Evolutionary conservation across 2,113 vertebrate genomes (phyloP), one percentile per base, ranked within the genome.

Genomic region (Archilochus colubris): DNA sequence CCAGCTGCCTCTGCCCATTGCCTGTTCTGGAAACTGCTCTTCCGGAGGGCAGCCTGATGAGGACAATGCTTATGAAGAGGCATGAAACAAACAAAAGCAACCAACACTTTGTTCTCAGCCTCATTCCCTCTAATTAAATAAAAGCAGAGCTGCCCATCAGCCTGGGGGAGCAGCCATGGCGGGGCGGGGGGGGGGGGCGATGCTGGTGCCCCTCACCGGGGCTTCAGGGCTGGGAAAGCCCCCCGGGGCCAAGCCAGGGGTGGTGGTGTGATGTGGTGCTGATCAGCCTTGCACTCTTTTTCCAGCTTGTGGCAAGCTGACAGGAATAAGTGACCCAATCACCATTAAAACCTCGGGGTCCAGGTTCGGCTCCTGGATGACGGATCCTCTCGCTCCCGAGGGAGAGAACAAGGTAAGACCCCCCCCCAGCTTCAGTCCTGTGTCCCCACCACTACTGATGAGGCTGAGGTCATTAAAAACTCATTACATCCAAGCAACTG

Each of bases 331-430:
- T 40, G 99, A 99, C 57, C 99, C 99, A 1, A 98, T 99, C 97
- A 99, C 99, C 16, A 97, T 99, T 96, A 99, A 99, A 98, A 98
- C 98, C 25, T 99, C 99, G 3, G 99, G 99, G 62, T 99, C 99
- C 21, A 97, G 99, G 91, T 99, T 99, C 2, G 99, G 99, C 53
- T 99, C 99, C 27, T 99, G 99, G 99, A 99, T 99, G 99, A 99
- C 99, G 0, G 99, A 99, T 82, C 99, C 99, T 10, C 97, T 99
- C 74, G 99, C 99, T 36, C 98, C 99, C 1, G 99, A 99, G 96
- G 99, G 99, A 73, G 99, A 99, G 57, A 99, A 98, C 67, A 98
- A 99, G 98, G 99, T 99, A 98, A 96, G 99, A 89, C 33, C 33
- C 10, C 4, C 0, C 0, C 1, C 7, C 55, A 18, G 33, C 40